Evolutionary conservation across 2,113 vertebrate species (phyloP), one percentile per base, ranked within the genome.

Genomic region (Dendropsophus ebraccatus): DNA sequence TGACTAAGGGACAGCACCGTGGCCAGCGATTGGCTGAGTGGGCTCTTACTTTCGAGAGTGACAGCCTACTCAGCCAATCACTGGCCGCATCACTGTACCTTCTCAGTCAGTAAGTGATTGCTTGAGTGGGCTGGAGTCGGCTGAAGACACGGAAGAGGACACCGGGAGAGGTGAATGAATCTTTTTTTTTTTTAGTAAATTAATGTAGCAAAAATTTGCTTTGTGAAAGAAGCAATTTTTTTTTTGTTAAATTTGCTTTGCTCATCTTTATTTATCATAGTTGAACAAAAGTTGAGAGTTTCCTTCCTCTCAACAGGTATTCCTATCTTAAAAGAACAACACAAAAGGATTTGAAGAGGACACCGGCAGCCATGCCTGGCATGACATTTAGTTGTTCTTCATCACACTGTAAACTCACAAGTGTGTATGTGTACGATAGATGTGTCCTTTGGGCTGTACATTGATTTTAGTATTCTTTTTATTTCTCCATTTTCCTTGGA

Each of bases 381-480:
- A 14, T 81, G 41, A n/a, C 58, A 65, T 45, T 28, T 2, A 7
- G 23, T 49, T 74, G 49, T 45, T 47, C 23, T 74, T 74, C 41
- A 47, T 49, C n/a, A 25, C 12, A 49, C 12, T 41, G 49, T 74
- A 47, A 74, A 74, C 72, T 41, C 19, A 41, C 21, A 73, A 21
- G 11, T 21, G 32, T 23, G 50, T 6, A 14, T 32, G 25, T 47
- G 37, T 45, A 37, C 21, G 3, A 41, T 41, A 3, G 16, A 67
- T 65, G 4, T n/a, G 45, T 45, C 58, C 37, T 79, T 54, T 79
- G 19, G 79, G n/a, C 37, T 65, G 25, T 21, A 45, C 60, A 58
- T 21, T 52, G 16, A 65, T 62, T 80, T 82, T 11, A 82, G 52
- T 50, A 82, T 82, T 52, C 17, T 69, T 67, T 81, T 67, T 67